Conservation (phyloP, 2,797 vertebrate species). For the Triplophysa yarkandensis region DNA sequence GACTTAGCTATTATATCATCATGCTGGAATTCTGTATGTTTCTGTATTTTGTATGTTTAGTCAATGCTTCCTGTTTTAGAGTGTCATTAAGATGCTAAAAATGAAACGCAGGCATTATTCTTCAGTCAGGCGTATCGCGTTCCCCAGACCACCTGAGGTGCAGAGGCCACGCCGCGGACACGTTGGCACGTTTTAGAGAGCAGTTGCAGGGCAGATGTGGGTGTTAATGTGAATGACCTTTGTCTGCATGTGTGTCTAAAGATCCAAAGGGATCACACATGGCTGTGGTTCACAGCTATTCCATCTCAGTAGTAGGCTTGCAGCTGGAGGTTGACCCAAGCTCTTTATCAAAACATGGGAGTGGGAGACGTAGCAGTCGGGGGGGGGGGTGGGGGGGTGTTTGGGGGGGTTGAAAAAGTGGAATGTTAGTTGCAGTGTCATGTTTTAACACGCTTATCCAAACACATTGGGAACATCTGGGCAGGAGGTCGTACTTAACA, state of each 20-base stretch:
- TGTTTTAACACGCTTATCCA: constrained; percentile 60
- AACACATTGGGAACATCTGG: constrained; percentile 70
- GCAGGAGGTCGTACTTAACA: constrained; percentile 65
- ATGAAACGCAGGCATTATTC: constrained; percentile 59
- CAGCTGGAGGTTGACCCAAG: constrained; percentile 57
- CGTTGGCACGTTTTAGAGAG: constrained; percentile 46
- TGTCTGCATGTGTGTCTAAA: constrained; percentile 59
- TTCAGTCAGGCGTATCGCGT: constrained; percentile 52
- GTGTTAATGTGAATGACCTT: constrained; percentile 66
- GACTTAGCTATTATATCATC: constrained; percentile 26
- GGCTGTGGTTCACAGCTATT: constrained; percentile 76
- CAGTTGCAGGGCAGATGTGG: constrained; percentile 55
- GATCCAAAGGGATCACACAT: constrained; percentile 65
- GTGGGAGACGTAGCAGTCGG: constrained; percentile 31
- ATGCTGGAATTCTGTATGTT: constrained; percentile 40
- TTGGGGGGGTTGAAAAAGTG: constrained; percentile 51
- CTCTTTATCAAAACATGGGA: constrained; percentile 59
- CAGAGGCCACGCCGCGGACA: constrained; percentile 34
- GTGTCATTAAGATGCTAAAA: constrained; percentile 75
- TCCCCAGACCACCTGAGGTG: constrained; percentile 40
- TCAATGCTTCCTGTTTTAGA: constrained; percentile 65
- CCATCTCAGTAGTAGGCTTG: constrained; percentile 62
- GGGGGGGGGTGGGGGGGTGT: no score
- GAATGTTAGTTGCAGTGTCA: constrained; percentile 58
- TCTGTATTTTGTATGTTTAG: constrained; percentile 42